Percentiles rank a stretch among this genome's conserved stretches.
phyloP scores from a whole-genome alignment of 2,888 invertebrate species.

The Macrostomum cliftonense region DNA sequence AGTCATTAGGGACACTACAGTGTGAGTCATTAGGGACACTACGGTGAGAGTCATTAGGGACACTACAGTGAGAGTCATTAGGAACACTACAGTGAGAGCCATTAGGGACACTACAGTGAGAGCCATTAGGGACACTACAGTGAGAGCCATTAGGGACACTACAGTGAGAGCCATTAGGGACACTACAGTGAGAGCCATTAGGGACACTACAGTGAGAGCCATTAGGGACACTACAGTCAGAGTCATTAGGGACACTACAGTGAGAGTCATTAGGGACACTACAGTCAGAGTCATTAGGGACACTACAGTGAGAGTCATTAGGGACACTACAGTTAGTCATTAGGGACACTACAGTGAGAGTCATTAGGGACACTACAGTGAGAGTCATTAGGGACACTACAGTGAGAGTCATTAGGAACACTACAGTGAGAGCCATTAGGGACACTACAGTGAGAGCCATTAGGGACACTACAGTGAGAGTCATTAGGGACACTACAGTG shows the following conservation, averaged over 20 bases:
- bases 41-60: no score
- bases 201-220: neutral
- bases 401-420: no score
- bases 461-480: no score
- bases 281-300: no score
- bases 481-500: no score
- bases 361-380: conserved; percentile 9
- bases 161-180: conserved; percentile 4
- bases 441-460: conserved; percentile 5
- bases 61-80: conserved; percentile 1
- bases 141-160: neutral
- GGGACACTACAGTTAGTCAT: no score
- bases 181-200: no score
- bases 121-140: no score
- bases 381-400: conserved; percentile 5
- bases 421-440: neutral
- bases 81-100: conserved; percentile 11
- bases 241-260: no score
- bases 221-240: no score
- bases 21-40: conserved; percentile 7
- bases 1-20: neutral
- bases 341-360: neutral
- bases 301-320: conserved; percentile 8
- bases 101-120: neutral
- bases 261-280: no score